A percentile compares a stretch with the other conserved stretches of the same genome.
Conservation (phyloP, 2,797 vertebrate genomes). For the Podarcis lilfordi region DNA sequence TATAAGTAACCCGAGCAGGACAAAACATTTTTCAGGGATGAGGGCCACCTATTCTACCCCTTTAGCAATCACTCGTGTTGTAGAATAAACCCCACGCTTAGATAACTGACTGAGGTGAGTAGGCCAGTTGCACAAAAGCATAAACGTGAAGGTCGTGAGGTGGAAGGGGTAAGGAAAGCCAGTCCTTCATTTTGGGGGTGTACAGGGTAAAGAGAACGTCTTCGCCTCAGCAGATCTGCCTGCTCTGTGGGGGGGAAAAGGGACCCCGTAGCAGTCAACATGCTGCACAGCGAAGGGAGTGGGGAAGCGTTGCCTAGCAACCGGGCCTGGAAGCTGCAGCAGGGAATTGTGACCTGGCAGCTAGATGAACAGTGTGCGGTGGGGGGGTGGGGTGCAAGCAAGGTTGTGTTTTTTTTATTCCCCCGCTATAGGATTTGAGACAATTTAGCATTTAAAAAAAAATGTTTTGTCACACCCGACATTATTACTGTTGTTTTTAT, state of each 20-base stretch:
- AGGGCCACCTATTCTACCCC: neutral
- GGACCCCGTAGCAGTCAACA: constrained; percentile 17
- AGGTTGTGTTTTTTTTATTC: neutral
- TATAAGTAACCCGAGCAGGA: neutral
- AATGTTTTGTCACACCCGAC: neutral
- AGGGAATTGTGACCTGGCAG: constrained; percentile 44
- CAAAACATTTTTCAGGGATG: neutral
- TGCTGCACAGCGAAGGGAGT: constrained; percentile 45
- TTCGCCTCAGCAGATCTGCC: constrained; percentile 5
- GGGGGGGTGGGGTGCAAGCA: neutral
- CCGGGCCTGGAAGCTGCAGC: constrained; percentile 36
- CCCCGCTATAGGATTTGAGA: neutral
- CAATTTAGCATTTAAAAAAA: neutral
- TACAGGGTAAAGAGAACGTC: neutral
- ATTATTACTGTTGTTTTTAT: neutral
- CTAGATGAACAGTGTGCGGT: constrained; percentile 16
- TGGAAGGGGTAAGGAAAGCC: neutral
- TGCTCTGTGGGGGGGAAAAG: neutral
- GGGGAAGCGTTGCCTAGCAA: constrained; percentile 49
- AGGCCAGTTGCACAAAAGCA: neutral
- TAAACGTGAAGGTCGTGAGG: neutral
- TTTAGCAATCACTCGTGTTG: neutral
- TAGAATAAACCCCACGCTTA: neutral
- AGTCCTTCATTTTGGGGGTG: no score
- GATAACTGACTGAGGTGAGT: neutral